A percentile compares a stretch with the other conserved stretches of the same genome.
These are phyloP conservation scores for Mya arenaria DNA, from an alignment of 1,140 invertebrate genomes.

Conservation along the genomic window DNA sequence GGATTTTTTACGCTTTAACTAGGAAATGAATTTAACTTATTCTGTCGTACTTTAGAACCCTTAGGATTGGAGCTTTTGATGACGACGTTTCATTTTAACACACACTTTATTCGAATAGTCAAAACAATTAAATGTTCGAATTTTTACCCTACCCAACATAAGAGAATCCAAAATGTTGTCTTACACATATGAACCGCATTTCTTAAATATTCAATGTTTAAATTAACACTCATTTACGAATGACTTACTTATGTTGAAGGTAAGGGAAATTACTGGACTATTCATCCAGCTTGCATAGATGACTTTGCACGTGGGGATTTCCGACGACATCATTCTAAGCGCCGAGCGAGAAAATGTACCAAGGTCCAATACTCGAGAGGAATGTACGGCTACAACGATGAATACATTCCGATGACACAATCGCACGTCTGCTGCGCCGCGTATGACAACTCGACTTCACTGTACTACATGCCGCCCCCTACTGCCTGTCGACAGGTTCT, in stretches of 20 bases:
- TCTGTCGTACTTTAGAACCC: too few relatives aligned
- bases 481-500: background rate
- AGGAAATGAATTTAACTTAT: too few relatives aligned
- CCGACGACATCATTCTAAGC: slow-evolving; percentile 94
- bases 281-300: slow-evolving; percentile 97
- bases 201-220: too few relatives aligned
- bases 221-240: background rate
- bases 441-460: slow-evolving; percentile 24
- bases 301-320: slow-evolving; percentile 97
- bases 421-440: slow-evolving; percentile 61
- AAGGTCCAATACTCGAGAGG: background rate
- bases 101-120: too few relatives aligned
- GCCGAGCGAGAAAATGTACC: slow-evolving; percentile 79
- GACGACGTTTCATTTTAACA: too few relatives aligned
- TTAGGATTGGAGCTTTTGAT: too few relatives aligned
- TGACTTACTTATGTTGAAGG: background rate
- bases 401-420: slow-evolving; percentile 69
- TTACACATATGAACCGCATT: too few relatives aligned
- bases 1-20: too few relatives aligned
- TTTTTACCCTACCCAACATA: too few relatives aligned
- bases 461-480: slow-evolving; percentile 16
- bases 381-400: slow-evolving; percentile 50
- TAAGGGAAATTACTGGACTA: slow-evolving; percentile 98
- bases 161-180: too few relatives aligned
- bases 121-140: too few relatives aligned